Conservation (phyloP, 2,113 vertebrate species). For the Origma solitaria region DNA sequence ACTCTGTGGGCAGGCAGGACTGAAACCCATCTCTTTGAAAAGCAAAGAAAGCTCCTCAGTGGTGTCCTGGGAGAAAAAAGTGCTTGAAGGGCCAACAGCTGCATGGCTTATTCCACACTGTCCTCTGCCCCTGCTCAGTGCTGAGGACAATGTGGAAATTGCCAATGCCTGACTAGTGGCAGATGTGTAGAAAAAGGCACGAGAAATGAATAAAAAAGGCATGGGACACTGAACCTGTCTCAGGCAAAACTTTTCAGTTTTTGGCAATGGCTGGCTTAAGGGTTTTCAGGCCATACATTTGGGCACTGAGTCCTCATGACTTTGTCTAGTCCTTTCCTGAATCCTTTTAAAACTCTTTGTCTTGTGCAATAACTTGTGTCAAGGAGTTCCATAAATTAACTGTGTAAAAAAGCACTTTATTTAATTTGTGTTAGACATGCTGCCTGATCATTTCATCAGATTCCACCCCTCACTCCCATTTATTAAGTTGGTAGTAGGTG, state of each 20-base stretch:
- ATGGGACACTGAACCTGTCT: neutral
- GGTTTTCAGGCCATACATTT: neutral
- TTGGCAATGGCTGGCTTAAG: neutral
- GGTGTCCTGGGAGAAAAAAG: neutral
- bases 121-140: neutral
- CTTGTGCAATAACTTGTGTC: neutral
- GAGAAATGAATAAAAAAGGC: neutral
- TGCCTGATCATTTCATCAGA: constrained; percentile 12
- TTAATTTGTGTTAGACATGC: constrained; percentile 41
- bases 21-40: neutral
- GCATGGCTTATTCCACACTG: fast-evolving
- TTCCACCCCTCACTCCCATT: neutral
- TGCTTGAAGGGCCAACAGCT: fast-evolving
- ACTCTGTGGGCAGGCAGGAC: neutral
- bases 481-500: neutral
- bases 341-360: constrained; percentile 11
- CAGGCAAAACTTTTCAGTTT: neutral
- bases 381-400: constrained; percentile 40
- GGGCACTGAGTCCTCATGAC: neutral
- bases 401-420: constrained; percentile 48
- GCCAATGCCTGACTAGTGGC: neutral
- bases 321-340: constrained; percentile 28
- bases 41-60: neutral
- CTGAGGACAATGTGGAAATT: fast-evolving
- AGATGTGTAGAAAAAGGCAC: neutral